Evolutionary conservation across 1,140 invertebrate species (phyloP).

Genomic region (Homalodisca vitripennis): DNA sequence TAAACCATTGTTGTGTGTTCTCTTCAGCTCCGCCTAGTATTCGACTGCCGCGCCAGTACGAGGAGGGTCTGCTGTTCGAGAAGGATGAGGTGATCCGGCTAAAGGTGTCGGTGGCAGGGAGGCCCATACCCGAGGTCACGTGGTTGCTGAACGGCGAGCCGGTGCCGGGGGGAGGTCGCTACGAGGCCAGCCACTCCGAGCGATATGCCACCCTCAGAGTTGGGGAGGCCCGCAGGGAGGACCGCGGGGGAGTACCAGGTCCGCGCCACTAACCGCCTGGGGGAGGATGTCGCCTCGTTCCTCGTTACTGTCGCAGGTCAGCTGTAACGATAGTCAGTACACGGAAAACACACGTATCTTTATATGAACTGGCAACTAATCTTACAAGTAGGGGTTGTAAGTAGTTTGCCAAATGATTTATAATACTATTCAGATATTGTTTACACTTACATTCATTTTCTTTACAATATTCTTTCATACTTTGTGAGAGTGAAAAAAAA

Average conservation of each 20-base stretch:
- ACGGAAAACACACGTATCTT: too few species aligned
- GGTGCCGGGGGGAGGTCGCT: constrained; percentile 59
- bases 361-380: too few species aligned
- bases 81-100: constrained; percentile 83
- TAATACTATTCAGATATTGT: too few species aligned
- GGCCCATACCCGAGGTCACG: constrained; percentile 75
- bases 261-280: constrained; percentile 74
- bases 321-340: not conserved
- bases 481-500: too few species aligned
- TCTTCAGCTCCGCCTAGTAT: constrained; percentile 70
- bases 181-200: constrained; percentile 49
- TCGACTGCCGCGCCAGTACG: constrained; percentile 74
- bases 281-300: constrained; percentile 76
- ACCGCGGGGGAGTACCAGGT: constrained; percentile 87
- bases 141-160: constrained; percentile 87
- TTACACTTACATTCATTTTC: too few species aligned
- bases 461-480: too few species aligned
- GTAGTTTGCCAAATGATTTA: too few species aligned
- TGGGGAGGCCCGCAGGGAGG: constrained; percentile 64
- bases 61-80: constrained; percentile 85
- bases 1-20: too few species aligned
- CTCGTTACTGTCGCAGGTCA: constrained; percentile 81
- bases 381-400: too few species aligned
- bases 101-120: constrained; percentile 86
- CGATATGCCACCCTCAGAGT: constrained; percentile 73